Percentiles rank a stretch among this genome's conserved stretches.
phyloP scores from a whole-genome alignment of 2,888 invertebrate genomes.

The Cinara cedri region DNA sequence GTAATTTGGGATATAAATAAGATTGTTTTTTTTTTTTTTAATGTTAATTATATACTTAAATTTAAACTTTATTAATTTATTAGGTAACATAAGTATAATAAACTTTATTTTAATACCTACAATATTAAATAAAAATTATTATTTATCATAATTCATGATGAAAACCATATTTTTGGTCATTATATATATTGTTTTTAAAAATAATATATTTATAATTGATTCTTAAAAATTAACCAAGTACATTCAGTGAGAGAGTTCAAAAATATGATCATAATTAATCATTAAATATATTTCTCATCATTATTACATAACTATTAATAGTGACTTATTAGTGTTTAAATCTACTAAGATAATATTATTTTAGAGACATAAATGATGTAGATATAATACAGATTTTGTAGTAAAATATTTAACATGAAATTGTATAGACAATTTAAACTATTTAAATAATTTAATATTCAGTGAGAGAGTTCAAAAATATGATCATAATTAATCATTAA shows the following conservation, averaged over 20 bases:
- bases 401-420: no score
- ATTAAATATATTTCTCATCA: constrained; percentile 38
- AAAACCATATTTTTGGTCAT: background rate
- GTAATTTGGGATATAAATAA: background rate
- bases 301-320: background rate
- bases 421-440: background rate
- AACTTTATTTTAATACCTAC: no score
- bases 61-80: background rate
- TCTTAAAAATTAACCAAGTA: background rate
- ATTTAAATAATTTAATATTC: background rate
- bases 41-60: background rate
- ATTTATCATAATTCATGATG: constrained; percentile 16
- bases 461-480: constrained; percentile 46
- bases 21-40: background rate
- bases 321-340: no score
- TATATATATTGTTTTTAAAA: constrained; percentile 5
- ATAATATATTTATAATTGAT: background rate
- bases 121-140: background rate
- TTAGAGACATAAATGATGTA: no score
- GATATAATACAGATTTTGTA: no score
- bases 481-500: constrained; percentile 20
- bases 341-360: no score
- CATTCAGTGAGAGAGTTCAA: constrained; percentile 53
- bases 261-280: constrained; percentile 28
- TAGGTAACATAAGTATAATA: no score